Evolutionary conservation across 2,113 vertebrate species (phyloP).

Genomic region (Tetrao urogallus): DNA sequence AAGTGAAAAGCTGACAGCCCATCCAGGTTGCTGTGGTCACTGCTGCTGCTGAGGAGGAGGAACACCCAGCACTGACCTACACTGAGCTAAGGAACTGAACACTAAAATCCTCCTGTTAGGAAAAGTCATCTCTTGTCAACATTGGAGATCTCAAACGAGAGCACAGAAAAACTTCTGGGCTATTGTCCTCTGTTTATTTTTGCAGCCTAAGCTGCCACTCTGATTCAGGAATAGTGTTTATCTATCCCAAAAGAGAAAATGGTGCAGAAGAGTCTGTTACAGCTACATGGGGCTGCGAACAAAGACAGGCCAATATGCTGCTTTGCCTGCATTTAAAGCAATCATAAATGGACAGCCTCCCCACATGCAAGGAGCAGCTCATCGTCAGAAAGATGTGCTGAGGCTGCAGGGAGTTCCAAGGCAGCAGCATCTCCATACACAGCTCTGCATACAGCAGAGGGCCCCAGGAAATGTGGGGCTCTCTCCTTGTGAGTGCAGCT

Average conservation of each 20-base stretch:
- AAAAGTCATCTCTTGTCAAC: not conserved
- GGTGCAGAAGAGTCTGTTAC: not conserved
- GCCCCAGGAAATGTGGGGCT: too few relatives aligned
- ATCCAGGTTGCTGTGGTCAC: not conserved
- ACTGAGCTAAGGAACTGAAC: not conserved
- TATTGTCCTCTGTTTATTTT: accelerated
- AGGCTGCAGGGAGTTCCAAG: not conserved
- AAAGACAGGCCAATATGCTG: accelerated
- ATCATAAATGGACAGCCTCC: not conserved
- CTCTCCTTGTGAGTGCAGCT: accelerated
- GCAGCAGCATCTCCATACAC: not conserved
- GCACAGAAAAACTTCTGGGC: not conserved
- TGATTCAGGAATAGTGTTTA: not conserved
- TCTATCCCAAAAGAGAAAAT: not conserved
- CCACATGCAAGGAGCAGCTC: not conserved
- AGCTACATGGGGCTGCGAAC: not conserved
- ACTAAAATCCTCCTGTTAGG: not conserved
- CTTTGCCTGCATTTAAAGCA: not conserved
- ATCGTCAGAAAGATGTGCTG: not conserved
- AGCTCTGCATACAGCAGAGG: not conserved
- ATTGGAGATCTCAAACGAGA: accelerated
- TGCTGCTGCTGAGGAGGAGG: not conserved
- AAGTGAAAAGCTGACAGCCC: not conserved
- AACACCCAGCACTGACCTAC: not conserved
- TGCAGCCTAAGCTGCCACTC: not conserved